Evolutionary conservation across 2,113 vertebrate genomes (phyloP).

Genomic region (Zootoca vivipara): DNA sequence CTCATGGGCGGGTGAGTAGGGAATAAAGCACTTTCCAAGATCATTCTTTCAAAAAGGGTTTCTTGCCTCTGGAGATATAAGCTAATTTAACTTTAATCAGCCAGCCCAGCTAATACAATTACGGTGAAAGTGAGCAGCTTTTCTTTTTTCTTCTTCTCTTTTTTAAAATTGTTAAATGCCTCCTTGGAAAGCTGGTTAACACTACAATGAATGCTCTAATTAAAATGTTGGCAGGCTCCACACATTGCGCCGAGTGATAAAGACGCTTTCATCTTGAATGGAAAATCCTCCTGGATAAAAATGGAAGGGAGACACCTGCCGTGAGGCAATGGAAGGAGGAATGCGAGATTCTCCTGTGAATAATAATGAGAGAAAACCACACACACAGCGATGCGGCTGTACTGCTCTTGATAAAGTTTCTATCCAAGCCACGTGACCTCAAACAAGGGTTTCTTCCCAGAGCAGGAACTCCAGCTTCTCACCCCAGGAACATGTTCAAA

Average conservation of each 20-base stretch:
- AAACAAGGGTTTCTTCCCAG: neutral
- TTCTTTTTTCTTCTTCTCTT: too few species aligned
- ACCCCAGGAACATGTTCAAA: neutral
- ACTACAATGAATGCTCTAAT: constrained; percentile 56
- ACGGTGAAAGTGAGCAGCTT: constrained; percentile 22
- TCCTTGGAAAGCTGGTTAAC: constrained; percentile 51
- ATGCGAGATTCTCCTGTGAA: neutral
- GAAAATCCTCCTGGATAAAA: constrained; percentile 34
- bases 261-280: constrained; percentile 47
- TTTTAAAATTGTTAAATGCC: neutral
- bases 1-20: too few species aligned
- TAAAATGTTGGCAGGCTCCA: constrained; percentile 52
- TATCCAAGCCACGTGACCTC: neutral
- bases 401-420: neutral
- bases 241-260: constrained; percentile 34
- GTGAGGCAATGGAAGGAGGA: neutral
- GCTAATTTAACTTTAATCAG: constrained; percentile 22
- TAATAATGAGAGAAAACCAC: neutral
- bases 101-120: constrained; percentile 48
- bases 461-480: neutral
- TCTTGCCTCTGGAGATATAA: constrained; percentile 26
- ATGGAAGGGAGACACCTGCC: constrained; percentile 9
- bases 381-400: neutral
- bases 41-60: neutral
- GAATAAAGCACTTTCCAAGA: neutral